Evolutionary conservation across 64 coral and sea anemone species (phyloP).

Genomic region (Pocillopora verrucosa): DNA sequence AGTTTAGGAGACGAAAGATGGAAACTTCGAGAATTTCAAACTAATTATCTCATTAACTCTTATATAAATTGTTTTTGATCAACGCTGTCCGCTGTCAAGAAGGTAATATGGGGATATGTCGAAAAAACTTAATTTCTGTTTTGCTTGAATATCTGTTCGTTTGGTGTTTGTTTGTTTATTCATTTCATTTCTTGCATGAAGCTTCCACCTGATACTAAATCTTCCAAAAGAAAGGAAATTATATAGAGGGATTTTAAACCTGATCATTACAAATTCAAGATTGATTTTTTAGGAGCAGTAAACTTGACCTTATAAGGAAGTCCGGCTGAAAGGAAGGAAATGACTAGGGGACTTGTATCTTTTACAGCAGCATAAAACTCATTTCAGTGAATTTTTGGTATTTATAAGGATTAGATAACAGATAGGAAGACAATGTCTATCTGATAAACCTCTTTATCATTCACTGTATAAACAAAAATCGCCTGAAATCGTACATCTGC

Average conservation of each 20-base stretch:
- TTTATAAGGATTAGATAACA: background rate
- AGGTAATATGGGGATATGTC: too few species aligned
- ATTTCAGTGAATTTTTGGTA: background rate
- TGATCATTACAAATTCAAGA: too few species aligned
- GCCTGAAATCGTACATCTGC: background rate
- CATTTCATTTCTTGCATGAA: too few species aligned
- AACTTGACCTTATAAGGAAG: too few species aligned
- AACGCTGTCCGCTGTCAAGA: background rate
- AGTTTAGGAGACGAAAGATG: background rate
- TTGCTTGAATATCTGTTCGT: background rate
- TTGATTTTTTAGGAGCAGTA: too few species aligned
- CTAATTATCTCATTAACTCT: background rate
- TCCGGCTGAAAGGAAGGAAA: too few species aligned
- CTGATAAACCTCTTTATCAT: background rate
- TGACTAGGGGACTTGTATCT: too few species aligned
- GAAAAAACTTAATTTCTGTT: background rate
- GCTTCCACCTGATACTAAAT: too few species aligned
- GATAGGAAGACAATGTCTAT: background rate
- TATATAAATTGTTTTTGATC: background rate
- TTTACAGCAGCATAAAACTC: background rate
- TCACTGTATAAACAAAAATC: too few species aligned
- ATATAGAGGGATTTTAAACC: too few species aligned
- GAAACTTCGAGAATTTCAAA: background rate
- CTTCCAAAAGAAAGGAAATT: too few species aligned
- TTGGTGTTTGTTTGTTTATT: too few species aligned